Evolutionary conservation across 2,888 invertebrate genomes (phyloP).

Genomic region (Xanthostigma xanthostigma): DNA sequence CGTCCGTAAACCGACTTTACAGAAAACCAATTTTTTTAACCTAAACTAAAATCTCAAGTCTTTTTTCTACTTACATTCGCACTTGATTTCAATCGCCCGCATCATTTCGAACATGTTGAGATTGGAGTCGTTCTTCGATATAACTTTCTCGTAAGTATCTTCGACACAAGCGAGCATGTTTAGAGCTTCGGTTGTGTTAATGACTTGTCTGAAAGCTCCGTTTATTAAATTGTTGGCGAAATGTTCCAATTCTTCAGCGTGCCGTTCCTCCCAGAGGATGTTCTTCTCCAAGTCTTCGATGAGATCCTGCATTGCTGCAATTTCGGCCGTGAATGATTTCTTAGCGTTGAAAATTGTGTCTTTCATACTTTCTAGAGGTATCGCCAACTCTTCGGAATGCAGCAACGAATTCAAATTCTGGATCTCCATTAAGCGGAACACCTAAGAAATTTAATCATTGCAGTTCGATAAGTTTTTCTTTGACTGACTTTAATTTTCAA

Average conservation of each 20-base stretch:
- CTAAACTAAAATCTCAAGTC: too few species aligned
- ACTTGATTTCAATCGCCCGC: constrained; percentile 39
- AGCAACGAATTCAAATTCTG: constrained; percentile 47
- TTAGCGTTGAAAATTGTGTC: constrained; percentile 32
- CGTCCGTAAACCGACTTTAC: too few species aligned
- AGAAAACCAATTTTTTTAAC: too few species aligned
- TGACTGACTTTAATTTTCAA: too few species aligned
- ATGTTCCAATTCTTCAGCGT: constrained; percentile 33
- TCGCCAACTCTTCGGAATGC: constrained; percentile 40
- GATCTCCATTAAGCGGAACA: constrained; percentile 43
- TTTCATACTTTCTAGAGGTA: constrained; percentile 33
- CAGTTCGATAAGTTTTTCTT: too few species aligned
- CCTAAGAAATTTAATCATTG: constrained; percentile 9
- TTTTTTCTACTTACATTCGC: constrained; percentile 19
- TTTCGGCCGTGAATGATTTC: constrained; percentile 24
- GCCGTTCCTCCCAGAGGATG: constrained; percentile 32
- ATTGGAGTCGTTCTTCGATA: constrained; percentile 40
- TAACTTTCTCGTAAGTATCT: constrained; percentile 44
- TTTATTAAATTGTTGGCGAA: constrained; percentile 38
- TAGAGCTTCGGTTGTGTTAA: constrained; percentile 38
- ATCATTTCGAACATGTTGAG: constrained; percentile 39
- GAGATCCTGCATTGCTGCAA: constrained; percentile 25
- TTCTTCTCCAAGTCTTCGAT: constrained; percentile 29
- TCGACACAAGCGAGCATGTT: constrained; percentile 43
- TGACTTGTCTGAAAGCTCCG: constrained; percentile 37